A percentile compares a stretch with the other conserved stretches of the same genome.
Conservation (phyloP, 2,888 invertebrate species). For the Agonopterix subpropinquella region DNA sequence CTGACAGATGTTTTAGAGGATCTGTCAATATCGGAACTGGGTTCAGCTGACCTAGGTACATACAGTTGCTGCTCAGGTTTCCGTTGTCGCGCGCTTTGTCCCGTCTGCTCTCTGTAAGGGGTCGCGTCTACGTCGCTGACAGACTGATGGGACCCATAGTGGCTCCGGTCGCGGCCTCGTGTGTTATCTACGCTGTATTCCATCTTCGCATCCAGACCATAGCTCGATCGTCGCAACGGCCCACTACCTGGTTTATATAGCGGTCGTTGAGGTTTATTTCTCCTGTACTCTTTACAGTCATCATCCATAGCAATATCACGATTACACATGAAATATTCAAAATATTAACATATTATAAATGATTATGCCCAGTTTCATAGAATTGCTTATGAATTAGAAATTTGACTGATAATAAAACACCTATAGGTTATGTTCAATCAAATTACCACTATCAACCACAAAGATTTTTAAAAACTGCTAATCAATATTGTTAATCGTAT, state of each 20-base stretch:
- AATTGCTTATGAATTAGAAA: conserved; percentile 9
- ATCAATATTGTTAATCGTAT: background rate
- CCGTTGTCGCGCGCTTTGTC: conserved; percentile 40
- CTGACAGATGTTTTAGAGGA: conserved; percentile 40
- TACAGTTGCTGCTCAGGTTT: conserved; percentile 68
- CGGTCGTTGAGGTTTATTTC: conserved; percentile 81
- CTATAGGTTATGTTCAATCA: conserved; percentile 48
- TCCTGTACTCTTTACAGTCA: conserved; percentile 74
- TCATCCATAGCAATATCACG: conserved; percentile 69
- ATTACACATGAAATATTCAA: conserved; percentile 32
- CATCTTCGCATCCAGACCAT: conserved; percentile 74
- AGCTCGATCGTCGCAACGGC: conserved; percentile 80
- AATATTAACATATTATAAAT: conserved; percentile 32
- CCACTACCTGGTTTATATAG: conserved; percentile 87
- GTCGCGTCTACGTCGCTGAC: conserved; percentile 44
- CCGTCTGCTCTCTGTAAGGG: conserved; percentile 35
- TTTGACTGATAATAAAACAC: conserved; percentile 19
- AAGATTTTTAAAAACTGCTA: conserved; percentile 3
- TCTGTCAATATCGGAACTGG: conserved; percentile 46
- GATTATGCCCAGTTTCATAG: conserved; percentile 11
- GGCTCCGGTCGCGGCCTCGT: conserved; percentile 41
- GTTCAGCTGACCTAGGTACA: conserved; percentile 54
- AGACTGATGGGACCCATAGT: conserved; percentile 60
- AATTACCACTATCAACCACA: conserved; percentile 28
- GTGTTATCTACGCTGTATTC: conserved; percentile 58